Evolutionary conservation across 2,888 invertebrate genomes (phyloP).

Genomic region (Augiades crinisus): DNA sequence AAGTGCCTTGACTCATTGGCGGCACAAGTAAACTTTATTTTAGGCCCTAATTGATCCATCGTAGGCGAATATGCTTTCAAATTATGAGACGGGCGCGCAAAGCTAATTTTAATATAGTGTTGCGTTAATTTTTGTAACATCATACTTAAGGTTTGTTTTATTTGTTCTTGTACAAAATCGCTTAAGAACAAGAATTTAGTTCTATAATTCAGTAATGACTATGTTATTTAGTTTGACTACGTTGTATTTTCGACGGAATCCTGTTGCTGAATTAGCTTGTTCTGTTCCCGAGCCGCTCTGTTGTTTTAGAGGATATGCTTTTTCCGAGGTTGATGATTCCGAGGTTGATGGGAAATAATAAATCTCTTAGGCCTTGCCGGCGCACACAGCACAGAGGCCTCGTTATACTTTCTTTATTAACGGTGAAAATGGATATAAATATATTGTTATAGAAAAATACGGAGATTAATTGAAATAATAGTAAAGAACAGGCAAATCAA

Average conservation of each 20-base stretch:
- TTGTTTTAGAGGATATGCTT: conserved; percentile 9
- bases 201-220: too few relatives aligned
- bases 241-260: neutral
- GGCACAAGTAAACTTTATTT: too few relatives aligned
- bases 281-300: neutral
- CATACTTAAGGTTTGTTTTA: too few relatives aligned
- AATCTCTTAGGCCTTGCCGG: conserved; percentile 10
- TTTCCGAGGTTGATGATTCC: conserved; percentile 1
- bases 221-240: too few relatives aligned
- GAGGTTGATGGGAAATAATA: conserved; percentile 14
- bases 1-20: too few relatives aligned
- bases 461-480: neutral
- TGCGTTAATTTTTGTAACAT: too few relatives aligned
- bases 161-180: too few relatives aligned
- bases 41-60: too few relatives aligned
- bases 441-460: neutral
- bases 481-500: neutral
- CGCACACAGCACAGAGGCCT: neutral
- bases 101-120: too few relatives aligned
- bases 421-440: neutral
- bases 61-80: too few relatives aligned
- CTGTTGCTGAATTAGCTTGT: neutral
- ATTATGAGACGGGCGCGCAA: too few relatives aligned
- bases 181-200: too few relatives aligned
- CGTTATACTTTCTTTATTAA: neutral